Evolutionary conservation across 2,888 invertebrate genomes (phyloP).

Genomic region (Odontothrips loti): DNA sequence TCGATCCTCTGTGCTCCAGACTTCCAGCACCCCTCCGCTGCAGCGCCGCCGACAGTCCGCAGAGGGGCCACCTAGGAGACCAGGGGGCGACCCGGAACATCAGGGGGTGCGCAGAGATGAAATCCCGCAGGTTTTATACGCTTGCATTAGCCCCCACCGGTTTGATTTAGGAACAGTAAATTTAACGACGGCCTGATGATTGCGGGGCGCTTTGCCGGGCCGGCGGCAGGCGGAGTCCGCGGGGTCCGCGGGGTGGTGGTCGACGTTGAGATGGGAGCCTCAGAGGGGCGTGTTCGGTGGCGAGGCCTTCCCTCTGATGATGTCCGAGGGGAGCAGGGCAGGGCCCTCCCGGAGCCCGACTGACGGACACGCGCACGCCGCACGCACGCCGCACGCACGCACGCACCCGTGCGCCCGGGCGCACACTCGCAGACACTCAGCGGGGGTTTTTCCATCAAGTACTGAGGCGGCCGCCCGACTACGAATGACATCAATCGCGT

Average conservation of each 20-base stretch:
- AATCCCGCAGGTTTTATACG: background rate
- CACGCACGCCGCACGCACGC: too few species aligned
- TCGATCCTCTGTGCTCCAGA: too few species aligned
- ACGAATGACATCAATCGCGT: background rate
- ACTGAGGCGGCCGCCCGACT: background rate
- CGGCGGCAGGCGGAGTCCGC: too few species aligned
- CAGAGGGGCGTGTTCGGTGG: background rate
- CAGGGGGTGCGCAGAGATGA: background rate
- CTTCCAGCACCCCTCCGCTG: too few species aligned
- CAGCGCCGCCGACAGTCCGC: background rate
- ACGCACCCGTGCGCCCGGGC: background rate
- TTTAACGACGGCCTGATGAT: background rate
- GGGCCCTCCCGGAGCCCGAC: background rate
- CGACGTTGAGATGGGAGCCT: too few species aligned
- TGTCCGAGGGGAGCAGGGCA: background rate
- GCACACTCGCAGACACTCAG: background rate
- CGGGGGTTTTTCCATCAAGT: background rate
- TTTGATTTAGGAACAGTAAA: conserved; percentile 6
- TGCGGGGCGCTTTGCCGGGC: background rate
- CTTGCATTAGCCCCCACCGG: background rate
- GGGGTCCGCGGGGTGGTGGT: background rate
- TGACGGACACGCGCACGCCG: background rate
- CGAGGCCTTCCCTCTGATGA: background rate
- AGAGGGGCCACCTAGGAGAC: background rate
- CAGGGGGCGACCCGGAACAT: background rate